Conservation (phyloP, 2,113 vertebrate genomes). For the Thinocorus orbignyianus region DNA sequence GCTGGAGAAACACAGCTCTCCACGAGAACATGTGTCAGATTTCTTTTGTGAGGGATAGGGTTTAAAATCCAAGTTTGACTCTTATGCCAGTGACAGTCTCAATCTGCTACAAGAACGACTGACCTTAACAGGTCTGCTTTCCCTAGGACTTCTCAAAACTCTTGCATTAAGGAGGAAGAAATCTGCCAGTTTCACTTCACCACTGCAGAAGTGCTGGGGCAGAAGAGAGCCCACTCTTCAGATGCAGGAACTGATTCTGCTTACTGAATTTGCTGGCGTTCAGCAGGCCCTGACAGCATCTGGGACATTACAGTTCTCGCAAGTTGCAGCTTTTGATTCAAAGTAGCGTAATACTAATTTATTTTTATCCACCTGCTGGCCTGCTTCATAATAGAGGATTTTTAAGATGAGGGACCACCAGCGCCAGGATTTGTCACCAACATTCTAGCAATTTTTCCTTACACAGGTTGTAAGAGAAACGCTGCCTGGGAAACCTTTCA, state of each 20-base stretch:
- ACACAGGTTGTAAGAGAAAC: background rate
- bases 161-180: background rate
- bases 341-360: background rate
- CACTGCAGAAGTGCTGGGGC: background rate
- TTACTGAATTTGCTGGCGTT: background rate
- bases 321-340: background rate
- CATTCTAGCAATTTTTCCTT: background rate
- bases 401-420: background rate
- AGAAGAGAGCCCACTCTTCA: background rate
- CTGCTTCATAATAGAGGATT: background rate
- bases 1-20: background rate
- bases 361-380: background rate
- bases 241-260: background rate
- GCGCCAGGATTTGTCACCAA: background rate
- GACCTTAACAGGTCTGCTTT: background rate
- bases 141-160: background rate
- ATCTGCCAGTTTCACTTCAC: background rate
- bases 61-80: background rate
- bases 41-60: background rate
- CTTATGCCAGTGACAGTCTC: background rate
- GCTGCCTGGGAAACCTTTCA: background rate
- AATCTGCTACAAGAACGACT: background rate
- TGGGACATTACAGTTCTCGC: background rate
- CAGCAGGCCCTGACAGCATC: background rate
- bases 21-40: background rate